These are phyloP conservation scores for Corydoras sp. DNA, from an alignment of 2,113 vertebrate genomes.

Conservation along the genomic window DNA sequence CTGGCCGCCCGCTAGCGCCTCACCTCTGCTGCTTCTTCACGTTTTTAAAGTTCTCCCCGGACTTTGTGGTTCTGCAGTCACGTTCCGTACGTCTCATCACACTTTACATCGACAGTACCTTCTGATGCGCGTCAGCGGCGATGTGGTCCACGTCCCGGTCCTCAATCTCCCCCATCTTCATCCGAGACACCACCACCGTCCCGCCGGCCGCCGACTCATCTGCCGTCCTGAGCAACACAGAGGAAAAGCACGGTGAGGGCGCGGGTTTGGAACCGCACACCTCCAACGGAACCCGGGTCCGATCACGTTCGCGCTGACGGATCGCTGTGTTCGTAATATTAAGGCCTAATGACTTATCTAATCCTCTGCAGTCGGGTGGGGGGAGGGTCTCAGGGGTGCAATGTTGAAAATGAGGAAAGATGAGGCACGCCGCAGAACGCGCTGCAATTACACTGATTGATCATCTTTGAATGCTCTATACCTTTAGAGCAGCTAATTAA, in stretches of 20 bases:
- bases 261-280: not conserved
- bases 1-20: too few species aligned
- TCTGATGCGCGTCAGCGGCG: slow-evolving; percentile 74
- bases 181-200: slow-evolving; percentile 81
- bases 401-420: slow-evolving; percentile 61
- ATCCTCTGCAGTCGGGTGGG: slow-evolving; percentile 50
- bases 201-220: slow-evolving; percentile 88
- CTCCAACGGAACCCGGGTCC: not conserved
- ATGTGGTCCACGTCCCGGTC: slow-evolving; percentile 80
- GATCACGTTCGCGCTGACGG: slow-evolving; percentile 7
- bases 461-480: slow-evolving; percentile 58
- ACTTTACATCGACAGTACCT: slow-evolving; percentile 58
- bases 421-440: slow-evolving; percentile 45
- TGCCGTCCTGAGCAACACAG: slow-evolving; percentile 68
- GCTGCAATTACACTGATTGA: slow-evolving; percentile 62
- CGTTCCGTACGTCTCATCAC: too few species aligned
- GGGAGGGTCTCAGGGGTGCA: slow-evolving; percentile 55
- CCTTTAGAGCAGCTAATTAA: slow-evolving; percentile 37
- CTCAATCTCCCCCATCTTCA: slow-evolving; percentile 93
- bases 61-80: too few species aligned
- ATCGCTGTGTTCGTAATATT: slow-evolving; percentile 49
- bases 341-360: slow-evolving; percentile 52
- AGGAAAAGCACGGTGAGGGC: not conserved
- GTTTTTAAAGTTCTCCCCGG: too few species aligned
- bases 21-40: too few species aligned